Conservation (phyloP, 2,113 vertebrate species). For the Mesembrinibis cayennensis region DNA sequence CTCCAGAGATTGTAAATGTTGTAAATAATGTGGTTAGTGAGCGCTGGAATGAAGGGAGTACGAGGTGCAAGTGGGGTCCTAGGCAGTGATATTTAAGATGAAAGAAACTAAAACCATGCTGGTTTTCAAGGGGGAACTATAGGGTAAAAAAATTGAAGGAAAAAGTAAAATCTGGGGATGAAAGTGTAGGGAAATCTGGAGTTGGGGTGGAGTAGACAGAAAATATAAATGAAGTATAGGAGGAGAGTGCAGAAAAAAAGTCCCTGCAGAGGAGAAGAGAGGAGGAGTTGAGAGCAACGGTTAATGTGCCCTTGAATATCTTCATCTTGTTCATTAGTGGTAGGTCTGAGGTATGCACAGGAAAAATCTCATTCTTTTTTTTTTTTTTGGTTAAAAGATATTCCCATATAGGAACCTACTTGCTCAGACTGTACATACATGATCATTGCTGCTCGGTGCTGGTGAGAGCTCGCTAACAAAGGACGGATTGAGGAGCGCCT, state of each 20-base stretch:
- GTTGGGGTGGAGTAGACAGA: background rate
- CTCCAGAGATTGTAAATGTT: background rate
- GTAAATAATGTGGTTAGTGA: background rate
- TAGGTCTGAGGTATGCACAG: background rate
- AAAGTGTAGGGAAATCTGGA: background rate
- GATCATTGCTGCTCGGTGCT: background rate
- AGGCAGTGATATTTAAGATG: background rate
- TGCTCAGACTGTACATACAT: accelerated
- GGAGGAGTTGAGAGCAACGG: background rate
- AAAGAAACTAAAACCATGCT: background rate
- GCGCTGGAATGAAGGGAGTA: background rate
- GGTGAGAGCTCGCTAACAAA: background rate
- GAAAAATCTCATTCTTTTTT: background rate
- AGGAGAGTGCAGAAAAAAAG: background rate
- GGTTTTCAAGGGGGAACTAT: background rate
- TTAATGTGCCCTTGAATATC: background rate
- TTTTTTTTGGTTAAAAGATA: background rate
- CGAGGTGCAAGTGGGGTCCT: background rate
- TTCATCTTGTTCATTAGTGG: background rate
- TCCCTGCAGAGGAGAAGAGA: background rate
- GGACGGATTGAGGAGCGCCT: accelerated
- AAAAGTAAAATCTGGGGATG: background rate
- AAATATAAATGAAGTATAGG: background rate
- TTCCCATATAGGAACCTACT: background rate
- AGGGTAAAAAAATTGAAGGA: background rate